phyloP scores from a whole-genome alignment of 2,888 invertebrate species.

The Drosophila rubida region DNA sequence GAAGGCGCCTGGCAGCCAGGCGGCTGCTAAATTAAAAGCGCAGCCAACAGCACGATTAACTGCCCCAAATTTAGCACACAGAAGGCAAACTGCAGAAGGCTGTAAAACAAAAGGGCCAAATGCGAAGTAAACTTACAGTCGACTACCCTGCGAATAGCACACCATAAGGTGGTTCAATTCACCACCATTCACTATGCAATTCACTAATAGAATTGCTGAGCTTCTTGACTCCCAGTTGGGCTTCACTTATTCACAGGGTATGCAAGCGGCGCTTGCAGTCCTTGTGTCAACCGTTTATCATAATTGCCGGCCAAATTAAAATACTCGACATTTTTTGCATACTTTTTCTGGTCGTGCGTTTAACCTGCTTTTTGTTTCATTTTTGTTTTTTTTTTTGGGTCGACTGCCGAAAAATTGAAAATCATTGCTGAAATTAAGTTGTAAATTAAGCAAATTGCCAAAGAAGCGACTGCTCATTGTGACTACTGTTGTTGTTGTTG shows the following conservation, averaged over 20 bases:
- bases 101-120: not conserved
- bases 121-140: not conserved
- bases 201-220: no score
- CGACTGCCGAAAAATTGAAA: conserved; percentile 56
- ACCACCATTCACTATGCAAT: no score
- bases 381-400: conserved; percentile 12
- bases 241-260: conserved; percentile 6
- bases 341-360: not conserved
- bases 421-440: conserved; percentile 69
- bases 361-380: conserved; percentile 5
- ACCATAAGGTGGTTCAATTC: not conserved
- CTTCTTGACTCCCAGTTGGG: no score
- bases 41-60: conserved; percentile 32
- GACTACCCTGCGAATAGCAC: not conserved
- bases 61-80: conserved; percentile 30
- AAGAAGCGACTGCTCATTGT: conserved; percentile 19
- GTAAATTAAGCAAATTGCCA: conserved; percentile 70
- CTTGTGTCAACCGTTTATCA: conserved; percentile 32
- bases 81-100: not conserved
- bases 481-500: no score
- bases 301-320: conserved; percentile 55
- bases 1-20: conserved; percentile 7
- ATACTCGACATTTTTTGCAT: conserved; percentile 47
- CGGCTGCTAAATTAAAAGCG: conserved; percentile 29
- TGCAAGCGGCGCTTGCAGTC: not conserved